Conservation (phyloP, 2,888 invertebrate genomes). For the Phytoseiulus persimilis region DNA sequence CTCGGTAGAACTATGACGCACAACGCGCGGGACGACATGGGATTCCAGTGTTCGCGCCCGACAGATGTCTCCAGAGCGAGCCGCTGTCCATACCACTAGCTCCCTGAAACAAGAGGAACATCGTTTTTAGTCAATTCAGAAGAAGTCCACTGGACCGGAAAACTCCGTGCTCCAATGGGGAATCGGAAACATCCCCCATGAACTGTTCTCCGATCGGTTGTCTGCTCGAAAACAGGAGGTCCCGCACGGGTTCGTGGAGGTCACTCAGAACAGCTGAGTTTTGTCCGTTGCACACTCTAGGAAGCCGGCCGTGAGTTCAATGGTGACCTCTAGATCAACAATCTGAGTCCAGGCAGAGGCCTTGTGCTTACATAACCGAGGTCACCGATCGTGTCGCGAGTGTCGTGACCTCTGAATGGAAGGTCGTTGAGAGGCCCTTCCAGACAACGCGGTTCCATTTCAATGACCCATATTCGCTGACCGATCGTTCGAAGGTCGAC, state of each 20-base stretch:
- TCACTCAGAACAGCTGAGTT: neutral
- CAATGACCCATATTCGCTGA: neutral
- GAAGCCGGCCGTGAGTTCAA: neutral
- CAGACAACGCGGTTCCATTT: neutral
- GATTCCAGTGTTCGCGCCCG: neutral
- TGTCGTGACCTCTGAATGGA: neutral
- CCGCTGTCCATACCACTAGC: neutral
- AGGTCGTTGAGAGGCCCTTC: neutral
- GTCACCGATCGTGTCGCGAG: neutral
- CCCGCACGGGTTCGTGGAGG: neutral
- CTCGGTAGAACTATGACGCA: neutral
- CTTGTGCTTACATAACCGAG: neutral
- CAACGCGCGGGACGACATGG: neutral
- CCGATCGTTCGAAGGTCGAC: neutral
- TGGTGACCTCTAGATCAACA: neutral
- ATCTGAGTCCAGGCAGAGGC: neutral
- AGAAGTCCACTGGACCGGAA: no score
- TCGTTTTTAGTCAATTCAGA: neutral
- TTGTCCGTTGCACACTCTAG: neutral
- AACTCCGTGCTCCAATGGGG: no score
- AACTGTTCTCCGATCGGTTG: no score
- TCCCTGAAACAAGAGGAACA: neutral
- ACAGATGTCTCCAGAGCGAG: neutral
- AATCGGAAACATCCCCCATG: no score
- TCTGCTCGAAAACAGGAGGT: neutral